phyloP scores from a whole-genome alignment of 2,797 vertebrate genomes.

The Mus caroli region DNA sequence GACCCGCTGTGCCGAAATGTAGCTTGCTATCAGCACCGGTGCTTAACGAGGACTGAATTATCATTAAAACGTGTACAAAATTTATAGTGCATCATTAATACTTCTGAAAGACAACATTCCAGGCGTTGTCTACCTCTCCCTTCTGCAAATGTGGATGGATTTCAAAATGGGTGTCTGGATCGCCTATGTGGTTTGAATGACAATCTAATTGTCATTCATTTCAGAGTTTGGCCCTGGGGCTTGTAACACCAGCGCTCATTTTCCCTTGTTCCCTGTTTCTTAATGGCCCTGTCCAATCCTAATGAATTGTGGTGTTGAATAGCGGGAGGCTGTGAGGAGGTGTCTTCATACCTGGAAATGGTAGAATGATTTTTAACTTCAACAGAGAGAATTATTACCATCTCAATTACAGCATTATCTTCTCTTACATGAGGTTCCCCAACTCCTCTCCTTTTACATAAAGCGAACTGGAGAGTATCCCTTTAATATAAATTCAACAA shows the following conservation, averaged over 20 bases:
- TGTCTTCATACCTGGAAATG: slow-evolving; percentile 64
- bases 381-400: slow-evolving; percentile 71
- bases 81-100: not conserved
- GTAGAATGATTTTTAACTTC: slow-evolving; percentile 74
- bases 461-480: slow-evolving; percentile 57
- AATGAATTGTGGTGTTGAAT: slow-evolving; percentile 73
- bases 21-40: slow-evolving; percentile 43
- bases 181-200: rapidly evolving
- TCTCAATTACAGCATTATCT: slow-evolving; percentile 61
- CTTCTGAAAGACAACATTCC: slow-evolving; percentile 47
- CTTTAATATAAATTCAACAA: slow-evolving; percentile 60
- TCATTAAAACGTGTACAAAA: slow-evolving; percentile 57
- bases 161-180: not conserved
- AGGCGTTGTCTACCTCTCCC: not conserved
- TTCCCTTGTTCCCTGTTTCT: slow-evolving; percentile 57
- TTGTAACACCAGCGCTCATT: not conserved
- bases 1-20: slow-evolving; percentile 66
- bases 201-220: slow-evolving; percentile 67
- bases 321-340: not conserved
- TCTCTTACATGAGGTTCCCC: slow-evolving; percentile 17
- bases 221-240: slow-evolving; percentile 29
- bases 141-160: not conserved
- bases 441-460: slow-evolving; percentile 21
- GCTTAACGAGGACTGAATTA: slow-evolving; percentile 76
- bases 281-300: slow-evolving; percentile 67